Base-by-base conservation (phyloP, 2,888 invertebrate genomes). In the Tipula confusa region DNA sequence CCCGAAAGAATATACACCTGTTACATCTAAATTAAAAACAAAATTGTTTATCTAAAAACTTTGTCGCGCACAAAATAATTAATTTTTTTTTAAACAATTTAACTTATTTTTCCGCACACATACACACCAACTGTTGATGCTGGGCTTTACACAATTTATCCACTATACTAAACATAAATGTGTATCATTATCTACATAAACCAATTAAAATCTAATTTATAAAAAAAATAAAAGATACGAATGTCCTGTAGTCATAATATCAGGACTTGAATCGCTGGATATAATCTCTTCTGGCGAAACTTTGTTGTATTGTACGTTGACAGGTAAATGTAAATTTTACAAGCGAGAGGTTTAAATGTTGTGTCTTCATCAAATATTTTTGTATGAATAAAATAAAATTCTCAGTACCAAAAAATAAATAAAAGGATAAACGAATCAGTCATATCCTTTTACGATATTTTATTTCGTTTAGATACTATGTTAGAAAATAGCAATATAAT, bases 181-280 rank as follows among this genome's bases (percentile, higher is more conserved):
- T 43, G 3, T 43, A 43, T 43, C 43, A 43, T 43, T 43, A 43
- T 15, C 43, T 43, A 15, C 43, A 43, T 43, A 64, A 64, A 64
- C 64, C 64, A 64, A 64, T 64, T 64, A 64, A 64, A 64, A 64
- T 64, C 64, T 64, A 64, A 64, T 64, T 64, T 64, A 64, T 24
- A 18, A 64, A 64, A 64, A 18, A 64, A 64, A 64, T 4, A 64
- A 64, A 24, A 24, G n/a, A n/a, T n/a, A n/a, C n/a, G n/a, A n/a
- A n/a, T n/a, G 64, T 64, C 64, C 64, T 64, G 24, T 64, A 64
- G 64, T 24, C 64, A 64, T 24, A 64, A 64, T 64, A 64, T 24
- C 64, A 18, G 24, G 64, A 64, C 64, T 7, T 24, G n/a, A 64
- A 64, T 24, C 64, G 24, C 13, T 64, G 43, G 43, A 15, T 15